Evolutionary conservation across 2,113 vertebrate species (phyloP).

Genomic region (Sula dactylatra): DNA sequence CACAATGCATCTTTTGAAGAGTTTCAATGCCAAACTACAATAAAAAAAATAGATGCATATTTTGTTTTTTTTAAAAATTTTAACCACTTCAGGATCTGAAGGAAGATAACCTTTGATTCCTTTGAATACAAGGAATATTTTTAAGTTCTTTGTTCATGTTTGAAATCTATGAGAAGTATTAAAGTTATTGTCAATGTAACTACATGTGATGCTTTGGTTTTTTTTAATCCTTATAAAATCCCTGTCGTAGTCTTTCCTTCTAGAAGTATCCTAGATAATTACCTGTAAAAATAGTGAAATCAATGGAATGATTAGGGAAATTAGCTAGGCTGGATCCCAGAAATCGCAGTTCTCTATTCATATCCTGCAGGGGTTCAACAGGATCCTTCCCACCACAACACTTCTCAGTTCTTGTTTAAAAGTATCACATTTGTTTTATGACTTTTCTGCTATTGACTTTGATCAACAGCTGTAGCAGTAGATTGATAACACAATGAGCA

Average conservation of each 20-base stretch:
- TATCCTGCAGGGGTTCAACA: background rate
- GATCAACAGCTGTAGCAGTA: background rate
- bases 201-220: background rate
- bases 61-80: background rate
- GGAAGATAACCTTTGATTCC: background rate
- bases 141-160: background rate
- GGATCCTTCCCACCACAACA: background rate
- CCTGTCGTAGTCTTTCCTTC: background rate
- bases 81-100: background rate
- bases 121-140: background rate
- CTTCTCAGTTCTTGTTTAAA: background rate
- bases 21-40: background rate
- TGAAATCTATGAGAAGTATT: background rate
- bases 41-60: background rate
- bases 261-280: background rate
- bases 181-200: background rate
- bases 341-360: background rate
- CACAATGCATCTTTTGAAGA: background rate
- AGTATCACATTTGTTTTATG: background rate
- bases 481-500: background rate
- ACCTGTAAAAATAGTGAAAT: background rate
- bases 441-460: background rate
- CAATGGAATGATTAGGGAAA: background rate
- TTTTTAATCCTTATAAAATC: background rate
- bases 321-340: background rate